Evolutionary conservation across 2,113 vertebrate genomes (phyloP), one percentile per base, ranked within the genome.

Genomic region (Alces alces): DNA sequence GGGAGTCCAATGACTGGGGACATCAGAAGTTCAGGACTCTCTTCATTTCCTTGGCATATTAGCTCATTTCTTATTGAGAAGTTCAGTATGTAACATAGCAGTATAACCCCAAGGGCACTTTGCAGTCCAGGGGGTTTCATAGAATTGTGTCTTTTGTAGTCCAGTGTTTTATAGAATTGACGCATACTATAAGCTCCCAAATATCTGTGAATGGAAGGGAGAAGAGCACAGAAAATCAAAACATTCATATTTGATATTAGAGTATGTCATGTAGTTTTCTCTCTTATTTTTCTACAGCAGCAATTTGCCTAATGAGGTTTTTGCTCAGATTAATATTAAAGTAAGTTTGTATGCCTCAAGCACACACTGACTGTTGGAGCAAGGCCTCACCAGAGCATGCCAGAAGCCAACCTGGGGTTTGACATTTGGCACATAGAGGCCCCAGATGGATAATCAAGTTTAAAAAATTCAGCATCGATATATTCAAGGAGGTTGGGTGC

Each of bases 281-380:
- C 61, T 88, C 66, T 86, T 83, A 43, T 55, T 60, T n/a, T 87
- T 45, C 85, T 64, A 54, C 30, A 36, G 64, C 45, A 91, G 84
- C 47, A 76, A 91, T 96, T 97, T 97, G 79, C 89, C 93, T 96
- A 94, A 96, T 92, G 84, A 85, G 90, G 84, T 85, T 97, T 95
- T 95, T 96, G 45, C 84, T 95, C 60, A 52, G 47, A 84, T 87
- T 95, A 91, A 83, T 95, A 80, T 79, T 60, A 91, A 91, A 92
- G 55, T 94, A 88, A 90, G 78, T 95, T 61, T 97, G 70, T 76
- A 83, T 91, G 93, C 84, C 85, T 94, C 50, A 28, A 96, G 93
- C 78, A 76, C 58, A n/a, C 86, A 33, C 58, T 45, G 52, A 85
- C 30, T 76, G 8, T 76, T 23, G 27, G 33, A 94, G 79, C 55